Conservation (phyloP, 1,140 invertebrate genomes). For the Diachasma alloeum region DNA sequence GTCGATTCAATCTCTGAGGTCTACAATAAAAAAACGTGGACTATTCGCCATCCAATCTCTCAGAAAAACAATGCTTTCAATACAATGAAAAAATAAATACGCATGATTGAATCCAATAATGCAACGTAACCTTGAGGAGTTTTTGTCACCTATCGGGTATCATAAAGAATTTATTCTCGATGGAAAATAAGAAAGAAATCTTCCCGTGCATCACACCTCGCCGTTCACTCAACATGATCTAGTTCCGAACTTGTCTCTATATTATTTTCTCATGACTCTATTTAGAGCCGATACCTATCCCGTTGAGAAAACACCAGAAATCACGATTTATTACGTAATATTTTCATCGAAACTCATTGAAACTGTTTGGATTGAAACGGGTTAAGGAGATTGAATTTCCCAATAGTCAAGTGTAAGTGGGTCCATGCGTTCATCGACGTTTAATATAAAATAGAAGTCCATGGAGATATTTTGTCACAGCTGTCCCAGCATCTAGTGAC, state of each 20-base stretch:
- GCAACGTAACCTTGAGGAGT: not conserved
- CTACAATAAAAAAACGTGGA: not conserved
- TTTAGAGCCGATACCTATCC: no score
- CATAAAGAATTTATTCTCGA: not conserved
- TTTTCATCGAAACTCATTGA: not conserved
- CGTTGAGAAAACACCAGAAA: not conserved
- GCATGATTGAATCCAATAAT: not conserved
- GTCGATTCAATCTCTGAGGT: no score
- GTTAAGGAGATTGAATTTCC: constrained; percentile 2
- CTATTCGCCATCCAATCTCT: not conserved
- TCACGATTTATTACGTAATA: not conserved
- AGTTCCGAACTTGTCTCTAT: no score
- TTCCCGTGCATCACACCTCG: not conserved
- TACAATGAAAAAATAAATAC: not conserved
- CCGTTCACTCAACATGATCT: no score
- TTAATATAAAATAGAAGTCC: not conserved
- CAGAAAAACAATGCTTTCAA: not conserved
- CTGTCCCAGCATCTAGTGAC: not conserved
- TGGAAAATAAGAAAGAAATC: not conserved
- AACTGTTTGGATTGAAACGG: not conserved
- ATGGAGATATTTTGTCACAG: not conserved
- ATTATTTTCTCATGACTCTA: no score
- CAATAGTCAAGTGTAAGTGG: not conserved
- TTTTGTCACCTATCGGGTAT: not conserved
- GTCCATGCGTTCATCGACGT: not conserved